These are phyloP conservation scores for Heliconius erato DNA, from an alignment of 2,888 invertebrate species.

Conservation along the genomic window DNA sequence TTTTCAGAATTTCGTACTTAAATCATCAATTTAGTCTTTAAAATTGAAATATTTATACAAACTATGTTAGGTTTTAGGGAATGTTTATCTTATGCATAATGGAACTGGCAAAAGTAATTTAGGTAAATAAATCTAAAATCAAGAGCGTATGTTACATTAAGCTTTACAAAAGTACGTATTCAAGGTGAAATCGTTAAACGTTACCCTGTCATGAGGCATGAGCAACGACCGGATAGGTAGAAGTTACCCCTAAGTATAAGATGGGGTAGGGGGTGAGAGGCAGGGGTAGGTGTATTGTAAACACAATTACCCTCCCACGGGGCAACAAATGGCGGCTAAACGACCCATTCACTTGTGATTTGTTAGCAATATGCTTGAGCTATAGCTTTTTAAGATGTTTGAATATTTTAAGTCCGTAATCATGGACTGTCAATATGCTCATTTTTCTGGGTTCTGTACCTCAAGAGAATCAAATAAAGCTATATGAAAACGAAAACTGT, in stretches of 20 bases:
- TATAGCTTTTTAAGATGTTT: slow-evolving; percentile 70
- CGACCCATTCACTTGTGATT: slow-evolving; percentile 84
- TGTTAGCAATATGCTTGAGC: slow-evolving; percentile 85
- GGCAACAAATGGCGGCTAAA: slow-evolving; percentile 84
- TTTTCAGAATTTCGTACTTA: not conserved
- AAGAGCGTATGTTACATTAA: slow-evolving; percentile 45
- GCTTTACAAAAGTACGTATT: slow-evolving; percentile 47
- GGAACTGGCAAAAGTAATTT: not conserved
- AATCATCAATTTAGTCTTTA: not conserved
- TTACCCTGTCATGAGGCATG: slow-evolving; percentile 72
- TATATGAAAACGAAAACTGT: too few species aligned
- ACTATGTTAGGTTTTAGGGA: not conserved
- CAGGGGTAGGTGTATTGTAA: slow-evolving; percentile 68
- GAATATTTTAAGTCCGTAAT: slow-evolving; percentile 28
- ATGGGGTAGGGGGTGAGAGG: slow-evolving; percentile 53
- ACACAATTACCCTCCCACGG: slow-evolving; percentile 78
- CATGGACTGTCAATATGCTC: not conserved
- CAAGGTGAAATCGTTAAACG: slow-evolving; percentile 79
- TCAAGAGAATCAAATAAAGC: not conserved
- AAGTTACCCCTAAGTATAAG: slow-evolving; percentile 37
- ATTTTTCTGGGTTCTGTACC: not conserved
- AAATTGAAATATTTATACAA: not conserved
- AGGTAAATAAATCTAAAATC: slow-evolving; percentile 39
- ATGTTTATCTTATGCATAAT: not conserved
- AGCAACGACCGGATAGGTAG: slow-evolving; percentile 78